Evolutionary conservation across 2,797 vertebrate genomes (phyloP).

Genomic region (Halcyon leucocephala): DNA sequence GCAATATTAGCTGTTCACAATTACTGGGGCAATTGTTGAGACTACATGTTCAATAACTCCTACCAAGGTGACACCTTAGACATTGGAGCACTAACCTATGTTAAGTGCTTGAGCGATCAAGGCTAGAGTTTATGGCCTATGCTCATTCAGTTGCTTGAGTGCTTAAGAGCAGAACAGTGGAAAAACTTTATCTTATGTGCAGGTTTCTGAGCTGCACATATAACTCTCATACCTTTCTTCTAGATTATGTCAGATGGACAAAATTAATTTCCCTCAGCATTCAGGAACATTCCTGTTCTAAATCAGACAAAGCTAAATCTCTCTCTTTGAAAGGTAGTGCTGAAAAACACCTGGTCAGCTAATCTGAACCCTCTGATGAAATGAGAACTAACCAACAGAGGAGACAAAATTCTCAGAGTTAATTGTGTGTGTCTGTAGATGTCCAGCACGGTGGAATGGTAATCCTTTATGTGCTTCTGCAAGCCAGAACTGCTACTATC

Average conservation of each 20-base stretch:
- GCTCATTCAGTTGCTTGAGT: not conserved
- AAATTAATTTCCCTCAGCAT: constrained; percentile 5
- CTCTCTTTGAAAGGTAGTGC: not conserved
- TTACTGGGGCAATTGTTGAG: constrained; percentile 1
- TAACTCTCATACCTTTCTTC: not conserved
- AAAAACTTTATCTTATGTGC: not conserved
- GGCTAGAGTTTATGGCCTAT: not conserved
- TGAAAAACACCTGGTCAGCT: constrained; percentile 16
- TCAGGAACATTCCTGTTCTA: not conserved
- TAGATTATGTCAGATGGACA: not conserved
- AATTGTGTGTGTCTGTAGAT: not conserved
- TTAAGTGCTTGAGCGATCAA: not conserved
- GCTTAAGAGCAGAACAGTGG: not conserved
- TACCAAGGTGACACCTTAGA: constrained; percentile 16
- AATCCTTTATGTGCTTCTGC: not conserved
- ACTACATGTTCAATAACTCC: not conserved
- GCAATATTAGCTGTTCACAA: not conserved
- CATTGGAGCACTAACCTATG: not conserved
- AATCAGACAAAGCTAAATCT: not conserved
- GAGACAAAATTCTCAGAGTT: not conserved
- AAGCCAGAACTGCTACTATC: not conserved
- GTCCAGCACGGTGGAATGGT: not conserved
- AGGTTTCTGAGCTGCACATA: not conserved
- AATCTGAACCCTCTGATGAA: not conserved
- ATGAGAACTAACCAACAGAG: not conserved